phyloP scores from a whole-genome alignment of 2,888 invertebrate genomes.

The Rhagonycha lutea region DNA sequence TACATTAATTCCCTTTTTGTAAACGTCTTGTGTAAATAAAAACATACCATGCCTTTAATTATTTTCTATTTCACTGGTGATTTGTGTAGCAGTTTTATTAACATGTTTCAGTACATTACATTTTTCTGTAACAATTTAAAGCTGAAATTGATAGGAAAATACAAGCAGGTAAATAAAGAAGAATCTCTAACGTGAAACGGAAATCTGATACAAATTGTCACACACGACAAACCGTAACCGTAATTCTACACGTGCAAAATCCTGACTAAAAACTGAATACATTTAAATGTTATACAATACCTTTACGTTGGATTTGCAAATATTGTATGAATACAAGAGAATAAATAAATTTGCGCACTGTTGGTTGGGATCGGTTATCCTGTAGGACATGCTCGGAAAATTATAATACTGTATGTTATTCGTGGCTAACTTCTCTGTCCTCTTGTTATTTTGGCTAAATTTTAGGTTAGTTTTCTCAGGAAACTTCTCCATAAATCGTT shows the following conservation, averaged over 20 bases:
- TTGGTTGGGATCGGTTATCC: not conserved
- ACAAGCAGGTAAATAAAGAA: slow-evolving; percentile 2
- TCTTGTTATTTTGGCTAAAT: no score
- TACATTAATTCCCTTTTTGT: not conserved
- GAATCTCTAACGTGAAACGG: slow-evolving; percentile 11
- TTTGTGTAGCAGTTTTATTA: not conserved
- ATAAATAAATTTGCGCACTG: not conserved
- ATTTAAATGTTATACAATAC: slow-evolving; percentile 9
- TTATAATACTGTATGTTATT: not conserved
- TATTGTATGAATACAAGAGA: not conserved
- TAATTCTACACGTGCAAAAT: slow-evolving; percentile 19
- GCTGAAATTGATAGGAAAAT: not conserved
- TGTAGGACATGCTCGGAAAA: not conserved
- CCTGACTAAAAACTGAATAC: slow-evolving; percentile 5
- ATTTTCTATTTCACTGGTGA: not conserved
- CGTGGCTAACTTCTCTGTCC: not conserved
- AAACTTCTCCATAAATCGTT: no score
- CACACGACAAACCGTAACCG: slow-evolving; percentile 16
- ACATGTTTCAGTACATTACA: not conserved
- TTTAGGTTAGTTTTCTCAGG: no score
- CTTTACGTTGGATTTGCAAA: not conserved
- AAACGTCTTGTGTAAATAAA: not conserved
- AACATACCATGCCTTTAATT: not conserved
- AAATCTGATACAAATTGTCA: slow-evolving; percentile 24
- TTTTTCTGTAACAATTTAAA: not conserved